Base-by-base conservation (phyloP, 2,888 invertebrate species). In the Anthrax anthrax region DNA sequence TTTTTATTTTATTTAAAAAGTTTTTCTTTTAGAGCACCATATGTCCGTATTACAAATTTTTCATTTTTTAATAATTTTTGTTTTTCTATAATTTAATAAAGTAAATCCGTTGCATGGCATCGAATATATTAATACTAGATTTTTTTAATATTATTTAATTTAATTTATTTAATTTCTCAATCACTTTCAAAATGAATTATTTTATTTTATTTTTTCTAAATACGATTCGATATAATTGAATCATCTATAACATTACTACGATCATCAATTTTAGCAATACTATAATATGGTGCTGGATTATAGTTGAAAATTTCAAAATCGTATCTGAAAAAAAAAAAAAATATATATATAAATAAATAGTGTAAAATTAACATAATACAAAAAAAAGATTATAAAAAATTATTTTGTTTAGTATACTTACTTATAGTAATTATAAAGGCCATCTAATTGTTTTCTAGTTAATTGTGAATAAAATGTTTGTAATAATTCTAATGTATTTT, bases 301-400 rank as follows among this genome's bases (percentile, higher is more conserved):
- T 91, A 92, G 60, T 83, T 85, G 71, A 92, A 92, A 51, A 92
- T 72, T 62, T 81, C 78, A 66, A 90, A 90, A 67, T 92, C 92
- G 60, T 84, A 78, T 65, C 87, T 87, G 72, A 29, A 74, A 75
- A 52, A 55, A 54, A 51, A 43, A 50, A 54, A 56, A 53, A 55
- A 18, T 10, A 17, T 43, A 12, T 42, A 48, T 18, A 43, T 41
- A 23, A 40, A 14, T 37, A 18, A 14, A 34, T 17, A 37, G 23
- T n/a, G 27, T 18, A 27, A 40, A 14, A 23, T 6, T 23, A 23
- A 23, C 8, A 39, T 36, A 19, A 16, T 17, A n/a, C 18, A 40
- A 36, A 18, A 19, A 23, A 29, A 13, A 4, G n/a, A n/a, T n/a
- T n/a, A n/a, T n/a, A 23, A 29, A 23, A 23, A 23, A 23, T 23